A percentile compares a stretch with the other conserved stretches of the same genome.
phyloP scores from a whole-genome alignment of 1,140 invertebrate genomes.

The Laupala kohalensis region DNA sequence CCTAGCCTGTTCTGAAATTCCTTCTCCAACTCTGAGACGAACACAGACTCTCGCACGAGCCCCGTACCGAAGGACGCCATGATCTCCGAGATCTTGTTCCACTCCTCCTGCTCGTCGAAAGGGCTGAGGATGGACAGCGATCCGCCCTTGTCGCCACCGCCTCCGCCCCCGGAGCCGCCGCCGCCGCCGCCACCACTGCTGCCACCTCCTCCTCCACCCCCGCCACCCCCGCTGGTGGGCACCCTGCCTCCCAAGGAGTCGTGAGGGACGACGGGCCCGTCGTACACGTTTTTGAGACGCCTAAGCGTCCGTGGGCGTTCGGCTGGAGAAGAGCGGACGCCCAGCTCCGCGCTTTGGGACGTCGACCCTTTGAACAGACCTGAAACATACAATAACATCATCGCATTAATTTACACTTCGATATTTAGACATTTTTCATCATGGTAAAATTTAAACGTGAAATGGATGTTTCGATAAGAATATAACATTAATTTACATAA shows the following conservation, averaged over 20 bases:
- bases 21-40: slow-evolving; percentile 68
- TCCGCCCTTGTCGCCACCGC: slow-evolving; percentile 36
- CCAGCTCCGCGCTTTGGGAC: slow-evolving; percentile 33
- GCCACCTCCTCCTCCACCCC: slow-evolving; percentile 20
- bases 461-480: too few relatives aligned
- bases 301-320: slow-evolving; percentile 60
- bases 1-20: slow-evolving; percentile 62
- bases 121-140: slow-evolving; percentile 65
- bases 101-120: slow-evolving; percentile 86
- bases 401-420: too few relatives aligned
- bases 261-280: slow-evolving; percentile 16
- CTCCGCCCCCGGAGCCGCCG: slow-evolving; percentile 19
- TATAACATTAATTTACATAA: too few relatives aligned
- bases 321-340: slow-evolving; percentile 38
- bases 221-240: slow-evolving; percentile 21
- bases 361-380: slow-evolving; percentile 66
- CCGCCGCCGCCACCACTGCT: slow-evolving; percentile 13
- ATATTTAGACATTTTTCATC: too few relatives aligned
- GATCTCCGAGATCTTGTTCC: slow-evolving; percentile 88
- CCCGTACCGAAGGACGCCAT: slow-evolving; percentile 82
- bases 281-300: slow-evolving; percentile 43
- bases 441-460: too few relatives aligned
- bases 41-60: slow-evolving; percentile 63
- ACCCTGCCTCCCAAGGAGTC: too few relatives aligned
- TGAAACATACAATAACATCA: too few relatives aligned